Evolutionary conservation across 2,888 invertebrate species (phyloP).

Genomic region (Morpho achilles): DNA sequence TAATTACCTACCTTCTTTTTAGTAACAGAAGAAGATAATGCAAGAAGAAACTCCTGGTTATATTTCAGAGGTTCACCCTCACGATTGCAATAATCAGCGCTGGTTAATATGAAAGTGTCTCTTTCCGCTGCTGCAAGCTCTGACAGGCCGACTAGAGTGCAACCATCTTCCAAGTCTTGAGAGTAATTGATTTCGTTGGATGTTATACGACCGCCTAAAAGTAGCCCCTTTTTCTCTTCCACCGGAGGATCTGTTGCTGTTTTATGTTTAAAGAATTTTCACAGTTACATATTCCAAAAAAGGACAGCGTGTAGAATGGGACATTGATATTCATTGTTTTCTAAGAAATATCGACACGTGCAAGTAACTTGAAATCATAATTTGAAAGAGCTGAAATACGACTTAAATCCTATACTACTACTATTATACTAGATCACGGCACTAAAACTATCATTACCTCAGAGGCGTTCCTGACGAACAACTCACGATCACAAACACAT

Average conservation of each 20-base stretch:
- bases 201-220: slow-evolving; percentile 60
- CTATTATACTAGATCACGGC: no score
- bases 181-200: slow-evolving; percentile 58
- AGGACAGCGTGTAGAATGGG: no score
- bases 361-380: no score
- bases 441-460: no score
- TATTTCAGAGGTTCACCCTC: slow-evolving; percentile 59
- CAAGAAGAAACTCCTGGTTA: slow-evolving; percentile 65
- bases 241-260: slow-evolving; percentile 53
- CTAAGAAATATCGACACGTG: no score
- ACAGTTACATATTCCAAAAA: no score
- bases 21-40: slow-evolving; percentile 50
- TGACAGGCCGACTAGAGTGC: slow-evolving; percentile 45
- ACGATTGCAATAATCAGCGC: slow-evolving; percentile 64
- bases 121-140: slow-evolving; percentile 42
- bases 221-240: slow-evolving; percentile 49
- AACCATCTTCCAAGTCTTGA: slow-evolving; percentile 62
- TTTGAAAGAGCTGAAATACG: no score
- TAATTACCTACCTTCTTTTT: slow-evolving; percentile 43
- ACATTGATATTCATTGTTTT: no score
- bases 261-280: no score
- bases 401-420: no score
- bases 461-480: no score
- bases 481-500: no score
- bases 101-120: slow-evolving; percentile 57